Percentiles rank a stretch among this genome's conserved stretches.
phyloP scores from a whole-genome alignment of 2,113 vertebrate species.

The Aix galericulata region DNA sequence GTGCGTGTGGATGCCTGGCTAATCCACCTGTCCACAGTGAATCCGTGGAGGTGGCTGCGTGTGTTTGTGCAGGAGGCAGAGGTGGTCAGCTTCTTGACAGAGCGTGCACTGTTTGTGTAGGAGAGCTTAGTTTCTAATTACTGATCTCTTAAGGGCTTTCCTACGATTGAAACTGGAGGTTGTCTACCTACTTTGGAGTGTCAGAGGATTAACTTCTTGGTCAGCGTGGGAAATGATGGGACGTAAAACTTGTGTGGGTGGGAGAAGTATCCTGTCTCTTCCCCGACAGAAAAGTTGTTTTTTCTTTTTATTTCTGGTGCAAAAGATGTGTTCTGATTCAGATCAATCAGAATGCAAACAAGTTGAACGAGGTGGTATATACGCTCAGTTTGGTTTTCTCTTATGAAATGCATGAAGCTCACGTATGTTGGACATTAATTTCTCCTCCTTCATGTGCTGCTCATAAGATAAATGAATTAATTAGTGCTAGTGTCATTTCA shows the following conservation, averaged over 20 bases:
- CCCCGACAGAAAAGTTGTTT: not conserved
- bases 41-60: not conserved
- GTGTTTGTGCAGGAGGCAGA: not conserved
- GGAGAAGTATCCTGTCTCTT: not conserved
- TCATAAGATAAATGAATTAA: not conserved
- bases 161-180: not conserved
- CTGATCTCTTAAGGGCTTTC: not conserved
- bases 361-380: not conserved
- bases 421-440: not conserved
- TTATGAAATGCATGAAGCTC: not conserved
- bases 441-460: not conserved
- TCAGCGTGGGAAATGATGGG: not conserved
- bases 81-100: not conserved
- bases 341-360: not conserved
- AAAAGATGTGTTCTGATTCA: not conserved
- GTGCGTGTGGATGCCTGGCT: not conserved
- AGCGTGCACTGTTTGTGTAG: not conserved
- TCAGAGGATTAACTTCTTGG: not conserved
- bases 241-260: not conserved
- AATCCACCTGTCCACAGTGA: not conserved
- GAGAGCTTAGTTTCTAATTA: not conserved
- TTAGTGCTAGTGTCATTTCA: not conserved
- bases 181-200: not conserved
- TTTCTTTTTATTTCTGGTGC: not conserved
- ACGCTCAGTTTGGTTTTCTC: not conserved